Evolutionary conservation across 2,797 vertebrate genomes (phyloP).

Genomic region (Liparis tanakae): DNA sequence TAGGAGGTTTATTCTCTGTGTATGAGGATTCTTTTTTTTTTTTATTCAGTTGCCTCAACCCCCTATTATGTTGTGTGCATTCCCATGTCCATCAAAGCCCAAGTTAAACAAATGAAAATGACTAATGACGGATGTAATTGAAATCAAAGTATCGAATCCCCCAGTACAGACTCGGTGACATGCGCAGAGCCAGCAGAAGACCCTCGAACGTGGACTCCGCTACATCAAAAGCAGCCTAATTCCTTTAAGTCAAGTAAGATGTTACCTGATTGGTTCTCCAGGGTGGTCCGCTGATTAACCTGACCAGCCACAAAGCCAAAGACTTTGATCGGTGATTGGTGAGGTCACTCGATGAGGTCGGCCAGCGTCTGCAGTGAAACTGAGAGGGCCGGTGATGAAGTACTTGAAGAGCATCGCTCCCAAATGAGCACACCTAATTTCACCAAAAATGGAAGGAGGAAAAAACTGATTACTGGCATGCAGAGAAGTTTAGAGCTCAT

Average conservation of each 20-base stretch:
- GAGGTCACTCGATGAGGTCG: constrained; percentile 68
- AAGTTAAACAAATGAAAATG: constrained; percentile 39
- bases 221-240: constrained; percentile 44
- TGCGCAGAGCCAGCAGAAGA: constrained; percentile 40
- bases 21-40: constrained; percentile 27
- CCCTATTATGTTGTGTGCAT: constrained; percentile 20
- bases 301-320: constrained; percentile 52
- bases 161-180: constrained; percentile 31
- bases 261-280: constrained; percentile 73
- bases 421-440: constrained; percentile 69
- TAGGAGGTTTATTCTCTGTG: constrained; percentile 14
- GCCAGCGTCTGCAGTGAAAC: constrained; percentile 56
- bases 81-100: constrained; percentile 22
- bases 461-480: constrained; percentile 45
- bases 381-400: constrained; percentile 59
- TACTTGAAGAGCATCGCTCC: constrained; percentile 57
- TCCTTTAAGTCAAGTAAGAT: constrained; percentile 65
- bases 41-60: constrained; percentile 1
- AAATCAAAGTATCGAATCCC: constrained; percentile 44
- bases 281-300: constrained; percentile 77
- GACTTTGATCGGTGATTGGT: constrained; percentile 75
- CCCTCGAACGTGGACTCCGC: constrained; percentile 28
- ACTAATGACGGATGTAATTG: constrained; percentile 54
- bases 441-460: constrained; percentile 1
- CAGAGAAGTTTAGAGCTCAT: constrained; percentile 25